Base-by-base conservation (phyloP, 2,113 vertebrate species). In the Equus przewalskii region DNA sequence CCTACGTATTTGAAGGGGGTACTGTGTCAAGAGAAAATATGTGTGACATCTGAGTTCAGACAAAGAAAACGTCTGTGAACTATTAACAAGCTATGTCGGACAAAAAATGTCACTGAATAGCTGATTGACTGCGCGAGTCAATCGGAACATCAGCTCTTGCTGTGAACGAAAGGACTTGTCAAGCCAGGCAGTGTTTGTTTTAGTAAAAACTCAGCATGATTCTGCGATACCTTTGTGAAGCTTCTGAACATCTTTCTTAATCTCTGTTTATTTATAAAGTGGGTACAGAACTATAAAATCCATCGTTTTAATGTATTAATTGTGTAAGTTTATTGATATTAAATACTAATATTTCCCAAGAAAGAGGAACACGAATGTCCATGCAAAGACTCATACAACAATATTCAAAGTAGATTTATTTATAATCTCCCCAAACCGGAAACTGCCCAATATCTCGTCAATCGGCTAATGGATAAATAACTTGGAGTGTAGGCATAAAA, bases 21-120 rank as follows among this genome's bases (percentile, higher is more conserved):
- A 36, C 12, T 56, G 36, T 95, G 75, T 95, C 22, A 78, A 41
- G 56, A n/a, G 26, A 78, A 95, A 85, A 93, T 94, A 76, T 44
- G 49, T 85, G 84, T 33, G 9, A 82, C 3, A 67, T 60, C 51
- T 75, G n/a, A 89, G 26, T 92, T 96, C 13, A 62, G 33, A 75
- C 22, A 67, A 91, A 28, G 33, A 69, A 22, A 69, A 10, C 36
- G 67, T 82, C 72, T 46, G 15, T 67, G 54, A 73, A 49, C 4
- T 30, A 76, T 95, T 64, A 72, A 73, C 30, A 46, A 73, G 7
- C 2, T 19, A 11, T 28, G 15, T 84, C 30, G 56, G 54, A 78
- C 95, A n/a, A 65, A 78, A 95, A 91, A n/a, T 36, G 13, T 44
- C 51, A 76, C 13, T 80, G 30, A 51, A 24, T 51, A 44, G 16